Base-by-base conservation (phyloP, 2,113 vertebrate species). In the Raja brachyura region DNA sequence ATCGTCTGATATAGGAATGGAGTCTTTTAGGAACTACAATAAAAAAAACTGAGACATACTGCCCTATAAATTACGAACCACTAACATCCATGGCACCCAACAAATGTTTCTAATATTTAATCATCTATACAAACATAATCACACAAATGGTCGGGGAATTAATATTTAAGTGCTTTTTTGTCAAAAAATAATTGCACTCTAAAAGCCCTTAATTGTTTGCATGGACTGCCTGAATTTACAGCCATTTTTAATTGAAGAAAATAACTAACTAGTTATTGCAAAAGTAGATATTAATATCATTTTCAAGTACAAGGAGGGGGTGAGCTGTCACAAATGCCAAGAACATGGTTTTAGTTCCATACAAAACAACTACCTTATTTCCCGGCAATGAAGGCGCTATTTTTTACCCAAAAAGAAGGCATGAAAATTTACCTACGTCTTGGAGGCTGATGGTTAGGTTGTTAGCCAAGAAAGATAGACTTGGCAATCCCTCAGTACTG, bases 161-260 rank as follows among this genome's bases (percentile, higher is more conserved):
- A 68, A 70, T 70, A n/a, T 59, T 59, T 61, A 85, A 85, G 25
- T 92, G 88, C 66, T 92, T 92, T 92, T 48, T 66, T 28, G 28
- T 63, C 63, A 92, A 18, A 70, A 70, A 90, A 90, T 63, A 90
- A 20, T 68, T 70, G 13, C 7, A 39, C n/a, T 39, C 54, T n/a
- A 68, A 63, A 68, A 90, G 31, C 31, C 59, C 31, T 48, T 90
- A 70, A 90, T 73, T 90, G 20, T 68, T 90, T 90, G 66, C 66
- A 39, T 39, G 88, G 25, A 33, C 63, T 48, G 25, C 25, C 16
- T 48, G 66, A 90, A 90, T 70, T 83, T 22, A 83, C 18, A 83
- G 79, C 54, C 79, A 83, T 83, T 90, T 63, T 70, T 90, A 33
- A 90, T 2, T 90, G 66, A 18, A 92, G 20, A 66, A 92, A 92